These are phyloP conservation scores for Napeogenes inachia DNA, from an alignment of 2,888 invertebrate genomes.

Conservation along the genomic window DNA sequence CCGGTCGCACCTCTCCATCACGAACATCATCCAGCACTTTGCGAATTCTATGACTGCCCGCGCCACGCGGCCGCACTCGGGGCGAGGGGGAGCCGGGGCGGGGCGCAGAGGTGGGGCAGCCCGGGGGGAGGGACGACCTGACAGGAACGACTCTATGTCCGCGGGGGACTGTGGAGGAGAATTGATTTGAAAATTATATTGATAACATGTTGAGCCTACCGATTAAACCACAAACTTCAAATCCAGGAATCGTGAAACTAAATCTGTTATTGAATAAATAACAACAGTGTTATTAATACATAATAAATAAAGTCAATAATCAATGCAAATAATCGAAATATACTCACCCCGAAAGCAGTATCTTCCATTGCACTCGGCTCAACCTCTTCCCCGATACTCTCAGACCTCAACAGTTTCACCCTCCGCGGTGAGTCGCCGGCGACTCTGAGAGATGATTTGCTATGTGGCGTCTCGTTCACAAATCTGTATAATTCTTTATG, in stretches of 20 bases:
- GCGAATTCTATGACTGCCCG: slow-evolving; percentile 62
- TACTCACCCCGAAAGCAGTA: slow-evolving; percentile 35
- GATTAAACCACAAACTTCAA: background rate
- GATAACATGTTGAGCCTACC: background rate
- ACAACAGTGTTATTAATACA: too few relatives aligned
- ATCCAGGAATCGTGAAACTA: too few relatives aligned
- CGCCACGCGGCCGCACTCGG: slow-evolving; percentile 49
- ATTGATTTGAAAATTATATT: background rate
- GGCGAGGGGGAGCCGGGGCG: slow-evolving; percentile 27
- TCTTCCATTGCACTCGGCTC: slow-evolving; percentile 50
- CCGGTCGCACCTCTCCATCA: slow-evolving; percentile 88
- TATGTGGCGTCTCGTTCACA: slow-evolving; percentile 54
- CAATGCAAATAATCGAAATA: too few relatives aligned
- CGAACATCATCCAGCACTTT: slow-evolving; percentile 94
- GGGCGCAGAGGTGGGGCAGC: slow-evolving; percentile 17
- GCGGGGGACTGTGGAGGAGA: slow-evolving; percentile 14
- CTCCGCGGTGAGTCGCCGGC: slow-evolving; percentile 25
- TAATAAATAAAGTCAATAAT: too few relatives aligned
- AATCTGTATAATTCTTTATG: slow-evolving; percentile 85
- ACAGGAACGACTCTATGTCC: slow-evolving; percentile 43
- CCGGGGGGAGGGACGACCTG: slow-evolving; percentile 25
- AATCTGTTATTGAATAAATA: too few relatives aligned
- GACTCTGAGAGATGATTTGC: slow-evolving; percentile 13
- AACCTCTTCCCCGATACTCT: slow-evolving; percentile 59
- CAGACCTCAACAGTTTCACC: slow-evolving; percentile 44